phyloP scores from a whole-genome alignment of 2,113 vertebrate genomes.

The Poecile atricapillus region DNA sequence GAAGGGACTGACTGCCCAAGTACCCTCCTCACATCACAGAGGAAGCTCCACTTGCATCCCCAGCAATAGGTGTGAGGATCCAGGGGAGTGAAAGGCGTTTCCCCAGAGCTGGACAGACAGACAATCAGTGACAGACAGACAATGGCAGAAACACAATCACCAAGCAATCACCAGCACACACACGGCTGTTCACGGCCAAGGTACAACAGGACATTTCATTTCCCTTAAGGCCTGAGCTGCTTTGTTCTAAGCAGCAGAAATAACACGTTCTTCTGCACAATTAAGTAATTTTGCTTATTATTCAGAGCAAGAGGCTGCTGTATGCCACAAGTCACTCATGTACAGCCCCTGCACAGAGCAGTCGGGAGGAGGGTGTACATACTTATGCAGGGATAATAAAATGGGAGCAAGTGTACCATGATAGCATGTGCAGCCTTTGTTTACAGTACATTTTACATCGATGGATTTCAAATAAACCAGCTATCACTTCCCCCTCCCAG shows the following conservation, averaged over 20 bases:
- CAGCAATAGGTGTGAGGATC: background rate
- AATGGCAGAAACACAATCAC: background rate
- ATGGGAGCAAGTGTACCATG: background rate
- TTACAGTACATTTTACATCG: constrained; percentile 15
- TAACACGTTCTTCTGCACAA: background rate
- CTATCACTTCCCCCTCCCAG: background rate
- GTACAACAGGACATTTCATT: background rate
- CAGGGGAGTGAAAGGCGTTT: background rate
- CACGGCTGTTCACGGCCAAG: background rate
- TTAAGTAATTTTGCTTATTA: constrained; percentile 26
- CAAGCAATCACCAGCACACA: background rate
- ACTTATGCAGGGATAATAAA: background rate
- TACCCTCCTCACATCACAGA: background rate
- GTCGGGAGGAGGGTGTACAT: background rate
- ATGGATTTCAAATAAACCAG: constrained; percentile 28
- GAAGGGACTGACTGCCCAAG: background rate
- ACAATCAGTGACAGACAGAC: background rate
- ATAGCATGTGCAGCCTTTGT: background rate
- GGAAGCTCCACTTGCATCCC: background rate
- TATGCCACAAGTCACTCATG: background rate
- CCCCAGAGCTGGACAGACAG: background rate
- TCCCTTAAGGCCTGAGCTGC: background rate
- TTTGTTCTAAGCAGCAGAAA: background rate
- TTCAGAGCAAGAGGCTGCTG: background rate
- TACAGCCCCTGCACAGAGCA: background rate